Percentiles rank a stretch among this genome's conserved stretches.
phyloP scores from a whole-genome alignment of 2,888 invertebrate genomes.

The Scaptomyza parva region DNA sequence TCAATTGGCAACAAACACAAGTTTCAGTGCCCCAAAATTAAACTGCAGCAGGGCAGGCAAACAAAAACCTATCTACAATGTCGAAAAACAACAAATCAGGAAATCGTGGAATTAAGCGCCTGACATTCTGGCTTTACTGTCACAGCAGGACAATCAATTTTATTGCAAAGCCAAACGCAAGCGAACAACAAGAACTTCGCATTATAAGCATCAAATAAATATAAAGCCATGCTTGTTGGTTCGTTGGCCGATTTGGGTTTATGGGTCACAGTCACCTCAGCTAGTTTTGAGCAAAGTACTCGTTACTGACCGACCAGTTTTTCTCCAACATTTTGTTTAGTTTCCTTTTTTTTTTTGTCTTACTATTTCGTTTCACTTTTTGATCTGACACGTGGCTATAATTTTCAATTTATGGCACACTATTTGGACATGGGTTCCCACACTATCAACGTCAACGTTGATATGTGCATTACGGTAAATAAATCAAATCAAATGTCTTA shows the following conservation, averaged over 20 bases:
- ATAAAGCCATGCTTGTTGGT: slow-evolving; percentile 62
- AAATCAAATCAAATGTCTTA: slow-evolving; percentile 65
- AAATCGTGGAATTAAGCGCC: slow-evolving; percentile 37
- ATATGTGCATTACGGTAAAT: slow-evolving; percentile 49
- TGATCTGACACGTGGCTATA: slow-evolving; percentile 49
- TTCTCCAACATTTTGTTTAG: slow-evolving; percentile 14
- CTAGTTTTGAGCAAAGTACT: slow-evolving; percentile 52
- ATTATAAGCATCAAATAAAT: slow-evolving; percentile 71
- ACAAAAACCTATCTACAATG: slow-evolving; percentile 1
- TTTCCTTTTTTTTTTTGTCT: slow-evolving; percentile 11
- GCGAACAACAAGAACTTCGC: slow-evolving; percentile 22
- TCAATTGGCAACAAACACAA: slow-evolving; percentile 38
- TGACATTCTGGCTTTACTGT: slow-evolving; percentile 26
- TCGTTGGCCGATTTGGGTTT: slow-evolving; percentile 66
- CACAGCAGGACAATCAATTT: slow-evolving; percentile 65
- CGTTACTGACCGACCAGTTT: slow-evolving; percentile 30
- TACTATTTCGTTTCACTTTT: slow-evolving; percentile 33
- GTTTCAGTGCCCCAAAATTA: slow-evolving; percentile 26
- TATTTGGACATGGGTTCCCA: slow-evolving; percentile 48
- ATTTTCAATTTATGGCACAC: slow-evolving; percentile 68
- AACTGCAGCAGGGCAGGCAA: slow-evolving; percentile 39
- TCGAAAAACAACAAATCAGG: slow-evolving; percentile 41
- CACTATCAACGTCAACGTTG: slow-evolving; percentile 24
- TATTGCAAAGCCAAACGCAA: slow-evolving; percentile 50
- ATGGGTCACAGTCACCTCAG: slow-evolving; percentile 62